Evolutionary conservation across 2,888 invertebrate genomes (phyloP).

Genomic region (Herminia tarsipennalis): DNA sequence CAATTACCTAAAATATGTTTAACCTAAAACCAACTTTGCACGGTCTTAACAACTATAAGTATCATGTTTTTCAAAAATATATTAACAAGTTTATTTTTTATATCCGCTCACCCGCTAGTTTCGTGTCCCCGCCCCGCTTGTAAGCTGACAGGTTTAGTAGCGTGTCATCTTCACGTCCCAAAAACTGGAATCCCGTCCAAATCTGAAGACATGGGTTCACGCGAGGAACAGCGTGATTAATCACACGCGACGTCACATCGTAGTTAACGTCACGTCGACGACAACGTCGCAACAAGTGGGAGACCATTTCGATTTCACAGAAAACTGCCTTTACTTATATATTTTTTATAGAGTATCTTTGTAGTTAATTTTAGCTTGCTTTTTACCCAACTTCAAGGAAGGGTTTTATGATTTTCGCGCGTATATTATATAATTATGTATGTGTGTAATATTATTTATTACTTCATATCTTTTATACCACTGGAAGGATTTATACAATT

Average conservation of each 20-base stretch:
- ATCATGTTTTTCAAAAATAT: not conserved
- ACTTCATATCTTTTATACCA: too few species aligned
- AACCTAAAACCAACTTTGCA: too few species aligned
- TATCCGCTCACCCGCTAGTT: conserved; percentile 1
- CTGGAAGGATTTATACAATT: too few species aligned
- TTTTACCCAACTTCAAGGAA: too few species aligned
- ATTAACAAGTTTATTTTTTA: too few species aligned
- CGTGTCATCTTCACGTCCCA: conserved; percentile 15
- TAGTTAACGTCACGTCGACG: not conserved
- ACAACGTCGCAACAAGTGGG: conserved; percentile 33
- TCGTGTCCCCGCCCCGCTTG: conserved; percentile 12
- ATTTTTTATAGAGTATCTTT: too few species aligned
- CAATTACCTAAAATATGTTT: too few species aligned
- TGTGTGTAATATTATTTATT: too few species aligned
- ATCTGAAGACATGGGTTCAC: conserved; percentile 14
- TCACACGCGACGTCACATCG: conserved; percentile 8
- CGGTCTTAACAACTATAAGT: too few species aligned
- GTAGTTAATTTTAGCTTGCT: too few species aligned
- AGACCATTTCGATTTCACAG: conserved; percentile 21
- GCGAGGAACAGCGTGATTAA: conserved; percentile 25
- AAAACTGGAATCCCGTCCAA: conserved; percentile 18
- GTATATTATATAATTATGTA: too few species aligned
- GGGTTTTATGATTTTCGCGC: too few species aligned
- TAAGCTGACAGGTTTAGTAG: conserved; percentile 8
- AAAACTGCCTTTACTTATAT: conserved; percentile 9